Evolutionary conservation across 2,113 vertebrate genomes (phyloP), one percentile per base, ranked within the genome.

Genomic region (Nerophis lumbriciformis): DNA sequence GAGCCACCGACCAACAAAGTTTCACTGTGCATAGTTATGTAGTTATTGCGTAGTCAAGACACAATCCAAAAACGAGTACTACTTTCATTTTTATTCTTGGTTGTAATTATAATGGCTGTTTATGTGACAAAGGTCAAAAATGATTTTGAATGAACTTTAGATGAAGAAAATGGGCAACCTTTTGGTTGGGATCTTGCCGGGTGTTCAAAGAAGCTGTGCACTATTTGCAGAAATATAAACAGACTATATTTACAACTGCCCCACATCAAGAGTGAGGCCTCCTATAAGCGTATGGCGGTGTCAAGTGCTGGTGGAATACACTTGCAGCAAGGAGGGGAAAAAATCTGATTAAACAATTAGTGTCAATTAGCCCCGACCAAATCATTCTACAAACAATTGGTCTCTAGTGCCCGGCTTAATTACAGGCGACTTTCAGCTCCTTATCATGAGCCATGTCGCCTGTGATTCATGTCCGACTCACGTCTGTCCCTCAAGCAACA

Each of bases 271-370:
- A 53, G 67, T 1, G 2, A n/a, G 15, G 66, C 36, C 49, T 50
- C 61, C 78, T 68, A 65, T 63, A 71, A 70, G 66, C 66, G 57
- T 72, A 47, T 56, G 68, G 66, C 49, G 67, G 72, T 70, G 66
- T 69, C 82, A 77, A 69, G 72, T 77, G 79, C 79, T 62, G 65
- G 54, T 56, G 53, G 69, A 74, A 75, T 72, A 48, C 72, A 75
- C 88, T 88, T 82, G 76, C 77, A 80, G 83, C 86, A 85, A 80
- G 83, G 78, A 88, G 68, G 81, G 83, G 85, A 93, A 92, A 94
- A 97, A 96, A 95, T 96, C 94, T 93, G 94, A 96, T 97, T 95
- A 96, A 99, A 97, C 93, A 97, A 98, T 99, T 99, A 98, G 93
- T 95, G 94, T 95, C 94, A 99, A 98, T 99, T 99, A 99, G 94